Conservation (phyloP, 2,888 invertebrate species). For the Cantharis nigra region DNA sequence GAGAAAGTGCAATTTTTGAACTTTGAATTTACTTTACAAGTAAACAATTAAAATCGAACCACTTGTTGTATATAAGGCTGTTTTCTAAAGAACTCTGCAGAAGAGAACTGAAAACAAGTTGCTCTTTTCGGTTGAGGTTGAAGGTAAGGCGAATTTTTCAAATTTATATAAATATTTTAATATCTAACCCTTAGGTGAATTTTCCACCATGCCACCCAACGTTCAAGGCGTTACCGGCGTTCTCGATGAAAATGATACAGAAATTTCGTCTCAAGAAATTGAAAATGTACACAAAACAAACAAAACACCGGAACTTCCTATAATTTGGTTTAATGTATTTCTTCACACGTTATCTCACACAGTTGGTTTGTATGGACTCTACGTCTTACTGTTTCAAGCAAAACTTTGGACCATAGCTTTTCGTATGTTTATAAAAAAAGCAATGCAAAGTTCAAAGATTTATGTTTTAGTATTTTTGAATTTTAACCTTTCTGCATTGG, state of each 20-base stretch:
- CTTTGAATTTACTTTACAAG: background rate
- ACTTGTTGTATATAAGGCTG: background rate
- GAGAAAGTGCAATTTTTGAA: too few species aligned
- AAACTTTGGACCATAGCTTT: constrained; percentile 72
- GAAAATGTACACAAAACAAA: constrained; percentile 38
- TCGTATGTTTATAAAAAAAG: constrained; percentile 63
- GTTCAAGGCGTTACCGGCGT: constrained; percentile 58
- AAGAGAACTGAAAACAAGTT: background rate
- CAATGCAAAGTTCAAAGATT: background rate
- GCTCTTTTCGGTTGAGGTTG: background rate
- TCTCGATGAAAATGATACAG: constrained; percentile 70
- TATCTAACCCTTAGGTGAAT: background rate
- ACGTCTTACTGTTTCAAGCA: constrained; percentile 73
- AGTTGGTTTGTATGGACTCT: constrained; percentile 76
- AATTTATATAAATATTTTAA: background rate
- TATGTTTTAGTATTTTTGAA: constrained; percentile 63
- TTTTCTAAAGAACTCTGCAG: background rate
- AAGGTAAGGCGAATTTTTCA: background rate
- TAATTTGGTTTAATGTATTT: constrained; percentile 84
- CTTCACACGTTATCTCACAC: constrained; percentile 76
- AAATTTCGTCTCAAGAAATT: constrained; percentile 43
- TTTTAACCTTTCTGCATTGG: constrained; percentile 74
- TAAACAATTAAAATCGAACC: background rate
- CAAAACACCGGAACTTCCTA: constrained; percentile 46
- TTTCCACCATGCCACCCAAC: background rate